Percentiles rank a stretch among this genome's conserved stretches.
Conservation (phyloP, 2,113 vertebrate genomes). For the Dascyllus trimaculatus region DNA sequence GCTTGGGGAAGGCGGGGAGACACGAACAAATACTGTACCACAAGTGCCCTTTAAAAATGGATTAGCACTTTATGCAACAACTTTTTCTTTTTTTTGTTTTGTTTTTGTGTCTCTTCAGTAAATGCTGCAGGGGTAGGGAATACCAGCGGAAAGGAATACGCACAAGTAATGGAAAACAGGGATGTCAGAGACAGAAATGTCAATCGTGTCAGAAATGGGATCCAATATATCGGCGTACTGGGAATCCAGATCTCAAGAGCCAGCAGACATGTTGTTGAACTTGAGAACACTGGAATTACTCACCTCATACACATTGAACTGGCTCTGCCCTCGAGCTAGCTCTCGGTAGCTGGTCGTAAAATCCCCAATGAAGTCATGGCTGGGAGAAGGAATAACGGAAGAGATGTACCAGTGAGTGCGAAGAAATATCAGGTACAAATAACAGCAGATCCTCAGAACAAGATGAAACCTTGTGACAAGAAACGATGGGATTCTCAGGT, state of each 20-base stretch:
- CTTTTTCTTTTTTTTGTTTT: too few relatives aligned
- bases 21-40: not conserved
- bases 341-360: slow-evolving; percentile 97
- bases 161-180: slow-evolving; percentile 25
- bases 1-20: not conserved
- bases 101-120: slow-evolving; percentile 15
- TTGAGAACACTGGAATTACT: slow-evolving; percentile 55
- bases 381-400: slow-evolving; percentile 67
- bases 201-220: slow-evolving; percentile 30
- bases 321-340: slow-evolving; percentile 94
- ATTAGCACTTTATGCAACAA: slow-evolving; percentile 46
- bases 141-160: not conserved
- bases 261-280: slow-evolving; percentile 1
- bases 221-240: not conserved
- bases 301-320: slow-evolving; percentile 97
- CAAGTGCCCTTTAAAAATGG: slow-evolving; percentile 36
- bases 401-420: not conserved
- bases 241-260: slow-evolving; percentile 29
- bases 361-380: slow-evolving; percentile 98
- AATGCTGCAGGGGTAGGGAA: slow-evolving; percentile 3
- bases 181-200: slow-evolving; percentile 50
- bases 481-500: not conserved
- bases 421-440: slow-evolving; percentile 11
- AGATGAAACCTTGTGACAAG: slow-evolving; percentile 11
- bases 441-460: slow-evolving; percentile 1